Evolutionary conservation across 2,797 vertebrate genomes (phyloP).

Genomic region (Gila robusta): DNA sequence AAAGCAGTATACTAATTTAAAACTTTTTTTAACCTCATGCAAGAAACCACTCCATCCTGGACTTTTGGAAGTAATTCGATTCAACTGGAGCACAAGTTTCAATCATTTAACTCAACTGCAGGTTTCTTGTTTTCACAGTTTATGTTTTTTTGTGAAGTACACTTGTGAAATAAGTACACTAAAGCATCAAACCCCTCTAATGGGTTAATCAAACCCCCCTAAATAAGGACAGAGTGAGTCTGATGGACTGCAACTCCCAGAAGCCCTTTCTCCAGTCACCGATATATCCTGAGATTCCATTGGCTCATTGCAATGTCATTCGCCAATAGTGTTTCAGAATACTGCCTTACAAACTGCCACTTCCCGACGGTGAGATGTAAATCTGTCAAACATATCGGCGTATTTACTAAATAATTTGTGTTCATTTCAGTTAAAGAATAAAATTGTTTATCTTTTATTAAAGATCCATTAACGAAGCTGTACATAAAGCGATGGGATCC

Average conservation of each 20-base stretch:
- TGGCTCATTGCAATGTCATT: constrained; percentile 20
- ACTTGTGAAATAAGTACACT: not conserved
- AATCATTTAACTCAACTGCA: not conserved
- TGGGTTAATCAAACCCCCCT: not conserved
- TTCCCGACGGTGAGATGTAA: not conserved
- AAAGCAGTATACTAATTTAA: not conserved
- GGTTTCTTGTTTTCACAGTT: not conserved
- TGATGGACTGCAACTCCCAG: constrained; percentile 59
- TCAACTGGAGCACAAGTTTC: not conserved
- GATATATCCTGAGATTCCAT: constrained; percentile 36
- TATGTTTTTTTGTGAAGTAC: not conserved
- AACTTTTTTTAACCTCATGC: not conserved
- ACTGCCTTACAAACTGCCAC: not conserved
- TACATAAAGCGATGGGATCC: constrained; percentile 80
- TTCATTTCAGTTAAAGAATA: not conserved
- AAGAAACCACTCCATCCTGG: not conserved
- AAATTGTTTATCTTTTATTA: not conserved
- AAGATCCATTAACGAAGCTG: not conserved
- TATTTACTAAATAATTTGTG: not conserved
- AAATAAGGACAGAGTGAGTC: not conserved
- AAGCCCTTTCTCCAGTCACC: not conserved
- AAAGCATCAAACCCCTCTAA: not conserved
- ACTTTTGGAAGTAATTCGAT: not conserved
- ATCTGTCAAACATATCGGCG: constrained; percentile 11
- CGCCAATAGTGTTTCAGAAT: constrained; percentile 51